phyloP scores from a whole-genome alignment of 2,797 vertebrate genomes.

The Platalea minor region DNA sequence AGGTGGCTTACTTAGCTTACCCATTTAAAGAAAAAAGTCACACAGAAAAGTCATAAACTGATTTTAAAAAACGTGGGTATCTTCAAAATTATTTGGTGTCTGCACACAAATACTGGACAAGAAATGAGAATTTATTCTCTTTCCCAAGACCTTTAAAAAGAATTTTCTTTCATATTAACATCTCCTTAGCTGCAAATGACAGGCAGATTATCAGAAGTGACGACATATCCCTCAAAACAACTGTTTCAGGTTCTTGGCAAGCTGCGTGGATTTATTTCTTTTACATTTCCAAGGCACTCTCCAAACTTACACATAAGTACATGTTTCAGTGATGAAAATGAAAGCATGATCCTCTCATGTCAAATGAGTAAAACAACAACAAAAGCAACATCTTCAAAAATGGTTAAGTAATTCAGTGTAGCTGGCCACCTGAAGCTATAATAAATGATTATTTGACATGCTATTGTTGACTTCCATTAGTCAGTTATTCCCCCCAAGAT shows the following conservation, averaged over 20 bases:
- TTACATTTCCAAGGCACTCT: not conserved
- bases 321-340: not conserved
- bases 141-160: not conserved
- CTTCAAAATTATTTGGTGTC: not conserved
- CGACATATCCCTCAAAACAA: fast-evolving
- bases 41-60: not conserved
- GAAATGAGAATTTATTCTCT: not conserved
- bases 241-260: not conserved
- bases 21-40: not conserved
- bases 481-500: not conserved
- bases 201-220: not conserved
- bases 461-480: not conserved
- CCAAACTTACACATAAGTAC: not conserved
- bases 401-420: not conserved
- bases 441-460: not conserved
- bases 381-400: not conserved
- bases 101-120: not conserved
- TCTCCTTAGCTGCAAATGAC: not conserved
- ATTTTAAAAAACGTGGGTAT: not conserved
- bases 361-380: not conserved
- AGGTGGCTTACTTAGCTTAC: not conserved
- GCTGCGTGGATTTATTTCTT: not conserved
- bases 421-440: not conserved
- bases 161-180: not conserved
- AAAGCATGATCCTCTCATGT: not conserved